Conservation (phyloP, 2,888 invertebrate species). For the Agonum fuliginosum region DNA sequence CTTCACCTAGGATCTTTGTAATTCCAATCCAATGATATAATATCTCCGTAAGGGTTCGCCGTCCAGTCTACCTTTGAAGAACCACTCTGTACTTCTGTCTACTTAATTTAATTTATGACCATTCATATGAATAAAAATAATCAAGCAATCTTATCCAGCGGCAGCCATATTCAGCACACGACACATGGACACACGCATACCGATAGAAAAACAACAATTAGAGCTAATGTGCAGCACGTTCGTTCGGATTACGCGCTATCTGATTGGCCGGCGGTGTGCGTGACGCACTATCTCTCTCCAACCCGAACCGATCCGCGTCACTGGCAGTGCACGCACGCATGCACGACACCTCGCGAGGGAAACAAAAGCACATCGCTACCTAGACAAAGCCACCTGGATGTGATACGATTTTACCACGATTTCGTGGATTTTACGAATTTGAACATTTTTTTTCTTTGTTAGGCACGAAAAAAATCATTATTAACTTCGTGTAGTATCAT, state of each 20-base stretch:
- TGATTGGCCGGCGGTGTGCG: slow-evolving; percentile 48
- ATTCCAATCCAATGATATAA: too few species aligned
- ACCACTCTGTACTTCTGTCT: too few species aligned
- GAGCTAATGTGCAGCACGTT: slow-evolving; percentile 42
- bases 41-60: too few species aligned
- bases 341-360: slow-evolving; percentile 24
- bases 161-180: slow-evolving; percentile 31
- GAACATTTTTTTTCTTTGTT: too few species aligned
- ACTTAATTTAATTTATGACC: too few species aligned
- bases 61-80: too few species aligned
- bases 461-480: too few species aligned
- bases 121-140: slow-evolving; percentile 12
- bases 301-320: slow-evolving; percentile 40
- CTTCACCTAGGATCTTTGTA: too few species aligned
- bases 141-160: not conserved
- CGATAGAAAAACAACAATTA: slow-evolving; percentile 51
- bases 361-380: slow-evolving; percentile 22
- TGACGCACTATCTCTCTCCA: slow-evolving; percentile 28
- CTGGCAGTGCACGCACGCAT: slow-evolving; percentile 27
- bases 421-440: slow-evolving; percentile 9
- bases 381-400: slow-evolving; percentile 30
- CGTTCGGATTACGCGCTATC: slow-evolving; percentile 39
- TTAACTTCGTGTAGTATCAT: too few species aligned
- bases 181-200: slow-evolving; percentile 20
- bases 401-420: not conserved